A percentile compares a stretch with the other conserved stretches of the same genome.
phyloP scores from a whole-genome alignment of 2,113 vertebrate genomes.

The Australoheros scitulus region DNA sequence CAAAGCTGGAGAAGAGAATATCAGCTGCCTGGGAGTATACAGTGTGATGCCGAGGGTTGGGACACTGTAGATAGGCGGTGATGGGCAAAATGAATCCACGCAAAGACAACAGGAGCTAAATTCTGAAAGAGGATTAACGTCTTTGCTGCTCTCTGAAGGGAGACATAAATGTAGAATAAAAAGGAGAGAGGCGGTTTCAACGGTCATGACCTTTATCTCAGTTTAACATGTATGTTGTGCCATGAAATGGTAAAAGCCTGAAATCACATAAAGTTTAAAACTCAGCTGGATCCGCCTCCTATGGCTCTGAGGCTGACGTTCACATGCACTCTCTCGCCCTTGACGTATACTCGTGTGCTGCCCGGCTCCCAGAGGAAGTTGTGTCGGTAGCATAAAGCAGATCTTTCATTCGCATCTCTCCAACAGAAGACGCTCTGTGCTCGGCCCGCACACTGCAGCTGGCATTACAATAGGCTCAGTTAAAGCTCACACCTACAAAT shows the following conservation, averaged over 20 bases:
- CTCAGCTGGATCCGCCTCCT: background rate
- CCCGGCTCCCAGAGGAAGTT: conserved; percentile 67
- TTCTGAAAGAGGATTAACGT: conserved; percentile 43
- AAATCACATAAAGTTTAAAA: conserved; percentile 11
- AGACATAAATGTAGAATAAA: background rate
- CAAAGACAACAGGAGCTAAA: conserved; percentile 28
- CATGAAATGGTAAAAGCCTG: background rate
- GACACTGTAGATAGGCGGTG: background rate
- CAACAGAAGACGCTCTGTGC: conserved; percentile 75
- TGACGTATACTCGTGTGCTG: background rate
- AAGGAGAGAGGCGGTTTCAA: background rate
- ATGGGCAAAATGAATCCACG: conserved; percentile 18
- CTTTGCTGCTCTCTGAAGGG: conserved; percentile 23
- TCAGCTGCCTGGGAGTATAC: conserved; percentile 18
- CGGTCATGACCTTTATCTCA: background rate
- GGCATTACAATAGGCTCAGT: conserved; percentile 71
- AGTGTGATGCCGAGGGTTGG: background rate
- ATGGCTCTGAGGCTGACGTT: background rate
- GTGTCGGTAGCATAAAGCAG: conserved; percentile 59
- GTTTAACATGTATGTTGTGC: background rate
- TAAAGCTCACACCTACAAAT: conserved; percentile 73
- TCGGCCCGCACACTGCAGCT: conserved; percentile 59
- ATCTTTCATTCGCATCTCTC: conserved; percentile 65
- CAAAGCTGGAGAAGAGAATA: background rate
- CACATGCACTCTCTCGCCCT: conserved; percentile 13